These are phyloP conservation scores for Calypte anna DNA, from an alignment of 2,113 vertebrate genomes.

Conservation along the genomic window DNA sequence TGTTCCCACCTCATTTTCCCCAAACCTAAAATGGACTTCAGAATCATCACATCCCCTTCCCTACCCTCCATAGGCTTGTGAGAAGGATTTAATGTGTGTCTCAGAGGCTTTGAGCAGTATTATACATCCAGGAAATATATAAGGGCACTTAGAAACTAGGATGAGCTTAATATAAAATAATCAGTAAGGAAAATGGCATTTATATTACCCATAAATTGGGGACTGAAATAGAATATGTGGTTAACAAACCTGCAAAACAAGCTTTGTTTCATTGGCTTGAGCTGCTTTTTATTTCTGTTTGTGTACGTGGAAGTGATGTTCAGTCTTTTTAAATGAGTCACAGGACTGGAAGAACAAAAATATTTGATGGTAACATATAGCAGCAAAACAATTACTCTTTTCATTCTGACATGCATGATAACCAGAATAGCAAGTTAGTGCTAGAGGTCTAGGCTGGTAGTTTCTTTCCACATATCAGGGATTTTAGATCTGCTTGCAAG, in stretches of 20 bases:
- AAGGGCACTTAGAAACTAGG: background rate
- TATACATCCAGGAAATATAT: background rate
- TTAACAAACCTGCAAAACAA: conserved; percentile 28
- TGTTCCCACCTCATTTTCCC: conserved; percentile 34
- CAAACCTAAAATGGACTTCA: conserved; percentile 34
- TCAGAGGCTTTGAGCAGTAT: background rate
- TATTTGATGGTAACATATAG: conserved; percentile 63
- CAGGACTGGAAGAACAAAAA: conserved; percentile 57
- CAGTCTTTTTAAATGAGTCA: conserved; percentile 64
- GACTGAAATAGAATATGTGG: background rate
- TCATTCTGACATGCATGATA: conserved; percentile 42
- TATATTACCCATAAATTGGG: conserved; percentile 42
- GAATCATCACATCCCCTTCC: conserved; percentile 19
- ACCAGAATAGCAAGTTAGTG: conserved; percentile 47
- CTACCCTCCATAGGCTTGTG: background rate
- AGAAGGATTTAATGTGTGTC: conserved; percentile 21
- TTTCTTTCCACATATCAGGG: background rate
- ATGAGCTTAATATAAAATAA: background rate
- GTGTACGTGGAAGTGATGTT: conserved; percentile 35
- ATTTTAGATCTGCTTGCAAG: conserved; percentile 35
- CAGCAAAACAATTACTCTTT: conserved; percentile 63
- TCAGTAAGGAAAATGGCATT: background rate
- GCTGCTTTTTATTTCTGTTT: conserved; percentile 55
- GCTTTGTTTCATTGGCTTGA: conserved; percentile 40
- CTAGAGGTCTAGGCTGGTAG: conserved; percentile 38